Base-by-base conservation (phyloP, 2,888 invertebrate genomes). In the Tubulanus polymorphus region DNA sequence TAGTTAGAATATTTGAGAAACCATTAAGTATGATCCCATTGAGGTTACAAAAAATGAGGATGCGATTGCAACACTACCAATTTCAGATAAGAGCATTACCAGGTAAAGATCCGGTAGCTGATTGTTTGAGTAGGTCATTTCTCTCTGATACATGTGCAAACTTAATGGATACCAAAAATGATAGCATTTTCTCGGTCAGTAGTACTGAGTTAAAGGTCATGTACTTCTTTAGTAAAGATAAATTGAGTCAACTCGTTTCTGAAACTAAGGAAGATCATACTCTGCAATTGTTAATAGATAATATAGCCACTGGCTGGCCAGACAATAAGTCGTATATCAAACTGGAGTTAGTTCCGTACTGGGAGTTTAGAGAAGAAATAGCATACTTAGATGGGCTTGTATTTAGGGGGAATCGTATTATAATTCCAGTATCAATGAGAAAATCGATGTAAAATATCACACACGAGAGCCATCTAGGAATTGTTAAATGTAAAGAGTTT, bases 51-150 rank as follows among this genome's bases (percentile, higher is more conserved):
- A 23, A 56, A 18, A 63, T 63, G 61, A 35, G 59, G 10, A 37
- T 61, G 45, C 37, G 56, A 37, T 51, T 59, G 2, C 57, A 57
- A 48, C 53, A 56, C 20, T 63, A 63, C 49, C 55, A 54, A 25
- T 25, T 52, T 3, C 12, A 50, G 15, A 26, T 60, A 18, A 20
- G 45, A 5, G 58, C 59, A 35, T 53, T 30, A 28, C 51, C 55
- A 50, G 61, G 63, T 1, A 54, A n/a, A 30, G 41, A 58, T 2
- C 46, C 62, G 54, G 54, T 62, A 15, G 62, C 63, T 6, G 62
- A 65, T 52, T 56, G 57, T 15, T 51, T 66, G 25, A 63, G 63
- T 2, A 37, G 65, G 46, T 56, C 65, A 37, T 59, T 37, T 37
- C 37, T 60, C 12, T 12, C 12, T 12, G n/a, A 35, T 35, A 35